phyloP scores from a whole-genome alignment of 2,113 vertebrate genomes.

The Thermophis baileyi region DNA sequence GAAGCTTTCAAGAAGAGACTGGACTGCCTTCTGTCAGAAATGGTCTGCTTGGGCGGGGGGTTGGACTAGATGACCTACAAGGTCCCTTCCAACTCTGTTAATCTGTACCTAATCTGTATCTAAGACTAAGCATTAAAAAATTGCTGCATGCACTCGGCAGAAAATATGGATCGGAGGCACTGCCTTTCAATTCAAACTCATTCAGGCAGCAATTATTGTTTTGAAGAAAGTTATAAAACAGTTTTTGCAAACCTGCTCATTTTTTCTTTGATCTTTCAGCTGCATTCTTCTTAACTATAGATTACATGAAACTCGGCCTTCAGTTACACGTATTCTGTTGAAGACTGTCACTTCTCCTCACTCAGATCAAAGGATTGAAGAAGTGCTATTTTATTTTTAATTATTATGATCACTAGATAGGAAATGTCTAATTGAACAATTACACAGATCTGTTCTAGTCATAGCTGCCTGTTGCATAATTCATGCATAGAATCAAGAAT shows the following conservation, averaged over 20 bases:
- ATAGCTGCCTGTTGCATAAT: neutral
- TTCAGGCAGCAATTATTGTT: conserved; percentile 29
- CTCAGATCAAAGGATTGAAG: neutral
- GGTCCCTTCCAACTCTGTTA: too few relatives aligned
- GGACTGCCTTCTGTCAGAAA: too few relatives aligned
- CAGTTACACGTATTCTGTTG: conserved; percentile 23
- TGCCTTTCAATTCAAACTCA: neutral
- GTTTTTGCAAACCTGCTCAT: conserved; percentile 39
- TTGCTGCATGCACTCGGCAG: neutral
- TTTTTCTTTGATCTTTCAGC: conserved; percentile 29
- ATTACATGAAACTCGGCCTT: conserved; percentile 36
- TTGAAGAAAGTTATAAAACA: conserved; percentile 45
- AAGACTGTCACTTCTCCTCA: conserved; percentile 10
- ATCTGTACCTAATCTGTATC: too few relatives aligned
- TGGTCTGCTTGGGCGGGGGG: too few relatives aligned
- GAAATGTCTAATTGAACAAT: neutral
- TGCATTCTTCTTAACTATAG: conserved; percentile 27
- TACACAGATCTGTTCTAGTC: neutral
- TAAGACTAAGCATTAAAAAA: neutral
- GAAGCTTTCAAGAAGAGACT: too few relatives aligned
- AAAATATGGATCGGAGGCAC: neutral
- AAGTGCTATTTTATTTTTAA: conserved; percentile 12
- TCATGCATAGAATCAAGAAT: neutral
- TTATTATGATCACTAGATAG: neutral
- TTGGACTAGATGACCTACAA: too few relatives aligned